Evolutionary conservation across 2,797 vertebrate species (phyloP), one percentile per base, ranked within the genome.

Genomic region (Siniperca scherzeri): DNA sequence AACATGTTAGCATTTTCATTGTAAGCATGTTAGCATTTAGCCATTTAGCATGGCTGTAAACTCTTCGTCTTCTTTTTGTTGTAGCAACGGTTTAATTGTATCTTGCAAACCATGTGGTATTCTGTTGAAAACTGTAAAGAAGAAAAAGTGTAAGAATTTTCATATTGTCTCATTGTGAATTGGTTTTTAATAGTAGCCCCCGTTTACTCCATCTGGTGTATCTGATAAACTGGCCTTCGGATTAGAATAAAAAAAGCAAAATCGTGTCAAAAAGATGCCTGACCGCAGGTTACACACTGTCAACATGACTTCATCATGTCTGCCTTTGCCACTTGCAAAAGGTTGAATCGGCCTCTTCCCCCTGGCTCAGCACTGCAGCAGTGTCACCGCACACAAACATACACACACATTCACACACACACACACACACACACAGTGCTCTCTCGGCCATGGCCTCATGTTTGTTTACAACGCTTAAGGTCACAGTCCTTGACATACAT

Each of bases 241-340:
- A 84, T 83, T 52, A 13, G 55, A 73, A 79, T 17, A 60, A 79
- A 88, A 81, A 87, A 91, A 84, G 81, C 70, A 85, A 88, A 92
- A 83, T 42, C 5, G 78, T 80, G 85, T 88, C 87, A 84, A 92
- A 91, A 86, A 84, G 83, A 90, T 62, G 71, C 82, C 80, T 82
- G 83, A 78, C 94, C 72, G 80, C 84, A 38, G 92, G 93, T 75
- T 71, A 80, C 9, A 8, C 33, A 16, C 92, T 94, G 94, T 94
- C 94, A 94, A 85, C 91, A 93, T 84, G 78, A 91, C 88, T 94
- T 93, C 92, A 93, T 94, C 93, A 94, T 27, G 78, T 90, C 91
- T 94, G 94, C 93, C 94, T 94, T 94, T 93, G 94, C 93, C 93
- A 93, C 90, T 89, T 86, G 90, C 91, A 88, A 93, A 94, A 94